A percentile compares a stretch with the other conserved stretches of the same genome.
phyloP scores from a whole-genome alignment of 1,140 invertebrate genomes.

The Agrilus planipennis region DNA sequence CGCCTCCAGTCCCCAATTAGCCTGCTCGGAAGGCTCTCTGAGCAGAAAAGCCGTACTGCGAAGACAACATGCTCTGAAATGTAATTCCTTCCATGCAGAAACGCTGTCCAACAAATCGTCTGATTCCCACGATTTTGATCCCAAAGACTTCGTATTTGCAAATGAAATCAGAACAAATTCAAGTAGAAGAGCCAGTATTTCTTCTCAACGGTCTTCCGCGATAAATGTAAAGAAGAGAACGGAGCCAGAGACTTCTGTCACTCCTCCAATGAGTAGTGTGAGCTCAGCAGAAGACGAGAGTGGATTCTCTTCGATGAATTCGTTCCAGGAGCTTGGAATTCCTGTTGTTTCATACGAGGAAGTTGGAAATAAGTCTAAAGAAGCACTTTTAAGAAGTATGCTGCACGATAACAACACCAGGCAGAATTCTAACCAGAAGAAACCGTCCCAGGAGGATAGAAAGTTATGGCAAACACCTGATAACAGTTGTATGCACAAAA shows the following conservation, averaged over 20 bases:
- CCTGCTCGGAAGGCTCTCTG: conserved; percentile 23
- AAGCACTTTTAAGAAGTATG: conserved; percentile 23
- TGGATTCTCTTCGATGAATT: conserved; percentile 70
- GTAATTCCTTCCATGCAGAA: background rate
- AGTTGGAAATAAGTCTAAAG: conserved; percentile 21
- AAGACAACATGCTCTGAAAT: background rate
- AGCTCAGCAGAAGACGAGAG: conserved; percentile 61
- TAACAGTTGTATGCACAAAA: conserved; percentile 13
- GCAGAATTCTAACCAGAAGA: conserved; percentile 8
- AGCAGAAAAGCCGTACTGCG: conserved; percentile 28
- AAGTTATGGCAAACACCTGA: conserved; percentile 22
- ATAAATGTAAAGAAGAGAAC: conserved; percentile 22
- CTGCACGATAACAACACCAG: conserved; percentile 16
- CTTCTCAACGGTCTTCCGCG: conserved; percentile 20
- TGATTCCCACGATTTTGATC: background rate
- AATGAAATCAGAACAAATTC: background rate
- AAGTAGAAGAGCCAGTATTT: conserved; percentile 8
- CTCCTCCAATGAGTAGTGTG: conserved; percentile 38
- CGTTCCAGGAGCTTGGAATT: conserved; percentile 64
- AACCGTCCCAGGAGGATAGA: conserved; percentile 5
- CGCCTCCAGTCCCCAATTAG: conserved; percentile 13
- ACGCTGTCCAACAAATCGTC: background rate
- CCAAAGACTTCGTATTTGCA: background rate
- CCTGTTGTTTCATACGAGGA: conserved; percentile 37
- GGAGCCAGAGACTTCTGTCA: conserved; percentile 32